A percentile compares a stretch with the other conserved stretches of the same genome.
Conservation (phyloP, 2,888 invertebrate species). For the Lasiommata megera region DNA sequence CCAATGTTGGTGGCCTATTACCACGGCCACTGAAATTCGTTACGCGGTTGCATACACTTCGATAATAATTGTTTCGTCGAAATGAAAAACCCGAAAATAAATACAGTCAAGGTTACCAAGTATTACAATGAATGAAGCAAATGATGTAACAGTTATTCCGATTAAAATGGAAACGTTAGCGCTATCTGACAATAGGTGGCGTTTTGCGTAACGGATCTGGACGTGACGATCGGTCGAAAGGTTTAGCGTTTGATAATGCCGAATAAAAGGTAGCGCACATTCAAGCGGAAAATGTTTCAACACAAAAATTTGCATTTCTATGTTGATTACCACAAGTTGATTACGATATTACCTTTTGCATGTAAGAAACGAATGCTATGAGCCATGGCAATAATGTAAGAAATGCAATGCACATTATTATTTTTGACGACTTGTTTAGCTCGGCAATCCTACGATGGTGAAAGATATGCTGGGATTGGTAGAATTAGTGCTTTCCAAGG, state of each 20-base stretch:
- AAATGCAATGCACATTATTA: no score
- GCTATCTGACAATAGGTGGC: slow-evolving; percentile 13
- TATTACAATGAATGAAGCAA: slow-evolving; percentile 21
- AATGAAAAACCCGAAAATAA: slow-evolving; percentile 5
- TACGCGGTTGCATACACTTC: slow-evolving; percentile 15
- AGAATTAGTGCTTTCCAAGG: no score
- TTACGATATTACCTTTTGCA: no score
- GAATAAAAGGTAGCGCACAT: background rate
- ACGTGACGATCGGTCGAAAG: background rate
- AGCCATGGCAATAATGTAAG: no score
- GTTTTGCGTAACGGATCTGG: background rate
- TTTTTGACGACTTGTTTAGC: no score
- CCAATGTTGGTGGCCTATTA: background rate
- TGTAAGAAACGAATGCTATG: no score
- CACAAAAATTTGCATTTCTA: no score
- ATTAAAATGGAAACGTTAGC: slow-evolving; percentile 1
- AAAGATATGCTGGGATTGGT: no score
- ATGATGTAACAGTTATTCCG: slow-evolving; percentile 8
- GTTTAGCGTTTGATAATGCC: background rate
- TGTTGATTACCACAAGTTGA: no score
- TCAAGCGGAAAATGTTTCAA: background rate
- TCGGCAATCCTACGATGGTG: no score
- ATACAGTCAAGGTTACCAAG: slow-evolving; percentile 21
- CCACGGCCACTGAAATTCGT: slow-evolving; percentile 6
- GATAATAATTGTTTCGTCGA: slow-evolving; percentile 3